phyloP scores from a whole-genome alignment of 2,888 invertebrate species.

The Helicoverpa assulta region DNA sequence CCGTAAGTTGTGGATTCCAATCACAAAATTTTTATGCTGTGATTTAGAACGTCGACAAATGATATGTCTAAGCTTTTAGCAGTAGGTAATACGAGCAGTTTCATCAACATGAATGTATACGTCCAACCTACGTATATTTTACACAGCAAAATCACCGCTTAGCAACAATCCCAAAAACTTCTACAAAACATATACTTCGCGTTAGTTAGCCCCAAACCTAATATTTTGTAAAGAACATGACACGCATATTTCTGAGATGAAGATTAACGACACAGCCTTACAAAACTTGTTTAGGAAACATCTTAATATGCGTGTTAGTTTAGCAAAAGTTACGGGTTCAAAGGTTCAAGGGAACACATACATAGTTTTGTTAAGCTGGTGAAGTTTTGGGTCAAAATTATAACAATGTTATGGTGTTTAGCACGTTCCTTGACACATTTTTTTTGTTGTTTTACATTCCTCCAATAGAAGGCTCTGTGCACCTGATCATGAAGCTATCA shows the following conservation, averaged over 20 bases:
- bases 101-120: no score
- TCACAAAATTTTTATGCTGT: no score
- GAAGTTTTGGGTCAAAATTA: constrained; percentile 36
- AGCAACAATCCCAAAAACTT: not conserved
- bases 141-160: not conserved
- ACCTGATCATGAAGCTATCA: no score
- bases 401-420: no score
- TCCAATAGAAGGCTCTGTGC: no score
- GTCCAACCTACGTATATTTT: no score
- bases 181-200: not conserved
- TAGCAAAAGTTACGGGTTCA: constrained; percentile 15
- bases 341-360: constrained; percentile 41
- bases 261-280: constrained; percentile 38
- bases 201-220: not conserved
- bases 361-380: constrained; percentile 2
- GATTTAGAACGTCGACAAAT: no score
- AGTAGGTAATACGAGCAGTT: no score
- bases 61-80: no score
- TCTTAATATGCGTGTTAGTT: constrained; percentile 45
- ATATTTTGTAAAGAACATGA: constrained; percentile 39
- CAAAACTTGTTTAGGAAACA: constrained; percentile 31
- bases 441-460: no score
- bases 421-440: no score
- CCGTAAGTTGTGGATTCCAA: no score
- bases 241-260: constrained; percentile 23